Conservation (phyloP, 1,140 invertebrate genomes). For the Ptiloglossa arizonensis region DNA sequence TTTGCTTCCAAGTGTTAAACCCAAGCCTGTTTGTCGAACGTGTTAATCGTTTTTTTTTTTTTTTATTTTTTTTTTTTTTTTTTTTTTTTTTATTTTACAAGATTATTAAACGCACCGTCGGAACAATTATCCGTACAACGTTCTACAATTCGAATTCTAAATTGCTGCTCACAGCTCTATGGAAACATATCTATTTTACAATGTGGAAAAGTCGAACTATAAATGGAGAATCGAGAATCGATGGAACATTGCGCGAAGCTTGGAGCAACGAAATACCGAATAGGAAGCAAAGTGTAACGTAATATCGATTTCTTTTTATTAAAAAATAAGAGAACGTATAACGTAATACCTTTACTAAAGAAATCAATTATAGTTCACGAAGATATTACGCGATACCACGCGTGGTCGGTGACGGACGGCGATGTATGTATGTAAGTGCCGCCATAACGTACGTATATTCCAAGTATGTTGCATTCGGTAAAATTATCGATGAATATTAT, state of each 20-base stretch:
- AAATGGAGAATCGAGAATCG: not conserved
- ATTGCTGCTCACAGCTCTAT: not conserved
- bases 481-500: too few relatives aligned
- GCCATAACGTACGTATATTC: too few relatives aligned
- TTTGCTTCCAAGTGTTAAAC: not conserved
- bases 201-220: not conserved
- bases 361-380: slow-evolving; percentile 7
- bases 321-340: slow-evolving; percentile 16
- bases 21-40: not conserved
- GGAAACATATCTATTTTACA: not conserved
- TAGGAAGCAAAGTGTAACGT: slow-evolving; percentile 25
- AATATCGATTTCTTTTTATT: slow-evolving; percentile 37
- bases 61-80: too few relatives aligned
- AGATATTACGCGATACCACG: not conserved
- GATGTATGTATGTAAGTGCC: not conserved
- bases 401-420: not conserved
- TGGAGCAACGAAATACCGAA: slow-evolving; percentile 52
- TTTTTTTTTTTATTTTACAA: not conserved
- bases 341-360: slow-evolving; percentile 3
- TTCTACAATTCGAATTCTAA: not conserved
- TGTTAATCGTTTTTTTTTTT: not conserved
- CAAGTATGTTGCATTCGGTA: too few relatives aligned
- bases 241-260: slow-evolving; percentile 26
- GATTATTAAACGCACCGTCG: not conserved
- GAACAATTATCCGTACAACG: too few relatives aligned